Conservation (phyloP, 2,797 vertebrate species). For the Galagoides demidoff region DNA sequence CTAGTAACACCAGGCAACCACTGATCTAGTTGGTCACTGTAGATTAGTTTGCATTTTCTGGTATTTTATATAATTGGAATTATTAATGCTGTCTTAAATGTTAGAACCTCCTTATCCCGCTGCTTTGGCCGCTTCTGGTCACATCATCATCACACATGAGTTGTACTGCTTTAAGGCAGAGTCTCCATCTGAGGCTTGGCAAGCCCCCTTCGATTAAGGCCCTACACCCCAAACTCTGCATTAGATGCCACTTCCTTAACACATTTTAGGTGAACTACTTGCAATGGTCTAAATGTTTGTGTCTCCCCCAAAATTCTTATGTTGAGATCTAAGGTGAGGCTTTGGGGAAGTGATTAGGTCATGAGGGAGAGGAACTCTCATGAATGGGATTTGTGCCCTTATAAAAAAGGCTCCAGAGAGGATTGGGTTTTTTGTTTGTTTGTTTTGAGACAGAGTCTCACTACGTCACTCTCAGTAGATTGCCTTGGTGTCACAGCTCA, state of each 20-base stretch:
- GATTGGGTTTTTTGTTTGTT: not conserved
- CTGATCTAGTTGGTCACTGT: not conserved
- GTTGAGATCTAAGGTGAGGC: not conserved
- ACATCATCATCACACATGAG: not conserved
- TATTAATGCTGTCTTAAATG: not conserved
- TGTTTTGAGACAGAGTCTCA: no score
- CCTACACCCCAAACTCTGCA: not conserved
- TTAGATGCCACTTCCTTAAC: not conserved
- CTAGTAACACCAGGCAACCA: not conserved
- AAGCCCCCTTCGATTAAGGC: not conserved
- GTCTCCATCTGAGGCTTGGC: not conserved
- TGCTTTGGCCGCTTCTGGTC: not conserved
- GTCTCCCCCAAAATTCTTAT: not conserved
- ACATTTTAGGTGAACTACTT: not conserved
- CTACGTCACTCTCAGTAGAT: no score
- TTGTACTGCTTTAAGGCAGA: not conserved
- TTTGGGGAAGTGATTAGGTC: not conserved
- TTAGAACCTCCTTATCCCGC: not conserved
- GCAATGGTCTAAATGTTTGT: not conserved
- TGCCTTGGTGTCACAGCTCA: no score
- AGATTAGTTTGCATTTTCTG: constrained; percentile 2
- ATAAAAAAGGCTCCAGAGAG: not conserved
- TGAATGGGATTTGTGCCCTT: not conserved
- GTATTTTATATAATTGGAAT: not conserved
- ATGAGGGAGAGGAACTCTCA: not conserved